phyloP scores from a whole-genome alignment of 2,888 invertebrate genomes.

The Strigamia transsilvanica region DNA sequence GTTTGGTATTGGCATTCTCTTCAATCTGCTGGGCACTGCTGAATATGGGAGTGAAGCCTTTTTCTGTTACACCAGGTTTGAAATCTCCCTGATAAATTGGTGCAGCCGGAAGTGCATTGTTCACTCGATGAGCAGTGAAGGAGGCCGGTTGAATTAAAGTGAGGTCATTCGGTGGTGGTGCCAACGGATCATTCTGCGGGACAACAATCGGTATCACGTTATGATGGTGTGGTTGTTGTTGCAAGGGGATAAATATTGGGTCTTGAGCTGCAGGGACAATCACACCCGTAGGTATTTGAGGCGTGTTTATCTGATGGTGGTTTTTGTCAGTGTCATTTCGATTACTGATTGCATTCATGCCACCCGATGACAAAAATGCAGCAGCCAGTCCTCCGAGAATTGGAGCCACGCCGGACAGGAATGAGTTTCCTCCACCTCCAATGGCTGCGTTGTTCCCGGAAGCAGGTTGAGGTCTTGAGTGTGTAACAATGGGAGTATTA shows the following conservation, averaged over 20 bases:
- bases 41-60: conserved; percentile 56
- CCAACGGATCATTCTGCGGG: background rate
- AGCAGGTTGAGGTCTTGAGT: background rate
- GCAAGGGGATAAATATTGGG: conserved; percentile 58
- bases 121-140: conserved; percentile 44
- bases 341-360: conserved; percentile 53
- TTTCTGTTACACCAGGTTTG: conserved; percentile 56
- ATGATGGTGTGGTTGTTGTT: background rate
- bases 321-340: conserved; percentile 56
- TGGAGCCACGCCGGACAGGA: conserved; percentile 52
- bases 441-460: conserved; percentile 21
- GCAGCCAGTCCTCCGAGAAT: conserved; percentile 53
- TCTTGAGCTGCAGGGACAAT: conserved; percentile 56
- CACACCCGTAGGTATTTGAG: conserved; percentile 54
- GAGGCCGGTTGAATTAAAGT: conserved; percentile 31
- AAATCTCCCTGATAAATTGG: conserved; percentile 55
- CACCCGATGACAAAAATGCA: conserved; percentile 50
- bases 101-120: conserved; percentile 46
- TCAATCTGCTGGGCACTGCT: background rate
- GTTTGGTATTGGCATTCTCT: conserved; percentile 35
- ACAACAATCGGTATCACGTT: background rate
- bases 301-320: background rate
- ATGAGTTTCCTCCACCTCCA: background rate
- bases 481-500: background rate
- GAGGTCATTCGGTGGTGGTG: conserved; percentile 51